Conservation (phyloP, 35 echinoderm and acorn worm genomes). For the Lytechinus pictus region DNA sequence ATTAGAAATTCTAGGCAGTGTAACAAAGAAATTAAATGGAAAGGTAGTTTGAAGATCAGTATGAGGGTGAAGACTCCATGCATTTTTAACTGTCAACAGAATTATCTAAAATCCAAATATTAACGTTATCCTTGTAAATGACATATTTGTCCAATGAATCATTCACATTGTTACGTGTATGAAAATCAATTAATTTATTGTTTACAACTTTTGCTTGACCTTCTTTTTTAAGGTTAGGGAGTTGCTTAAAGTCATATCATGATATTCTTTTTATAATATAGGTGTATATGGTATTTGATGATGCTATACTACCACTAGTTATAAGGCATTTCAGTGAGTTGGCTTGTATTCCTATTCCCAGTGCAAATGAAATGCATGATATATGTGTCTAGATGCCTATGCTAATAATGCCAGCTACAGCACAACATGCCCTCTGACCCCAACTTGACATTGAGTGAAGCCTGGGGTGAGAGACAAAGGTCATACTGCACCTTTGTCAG, state of each 20-base stretch:
- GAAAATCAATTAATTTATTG: too few relatives aligned
- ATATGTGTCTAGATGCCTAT: neutral
- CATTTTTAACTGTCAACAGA: neutral
- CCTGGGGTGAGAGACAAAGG: neutral
- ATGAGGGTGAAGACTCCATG: neutral
- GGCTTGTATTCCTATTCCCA: neutral
- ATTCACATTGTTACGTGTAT: too few relatives aligned
- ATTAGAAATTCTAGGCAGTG: neutral
- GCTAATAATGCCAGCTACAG: neutral
- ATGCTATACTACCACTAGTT: too few relatives aligned
- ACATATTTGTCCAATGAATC: too few relatives aligned
- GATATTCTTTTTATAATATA: too few relatives aligned
- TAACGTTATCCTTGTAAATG: too few relatives aligned
- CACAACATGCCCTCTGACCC: neutral
- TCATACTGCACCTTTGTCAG: neutral
- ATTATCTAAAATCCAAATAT: too few relatives aligned
- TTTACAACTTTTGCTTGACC: too few relatives aligned
- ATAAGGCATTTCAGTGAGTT: too few relatives aligned
- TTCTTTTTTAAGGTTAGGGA: too few relatives aligned
- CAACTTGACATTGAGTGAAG: constrained; percentile 2
- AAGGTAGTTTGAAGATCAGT: neutral
- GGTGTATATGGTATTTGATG: too few relatives aligned
- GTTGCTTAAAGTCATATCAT: too few relatives aligned
- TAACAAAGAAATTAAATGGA: neutral
- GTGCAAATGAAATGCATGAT: neutral